Evolutionary conservation across 2,888 invertebrate genomes (phyloP).

Genomic region (Schizaphis graminum): DNA sequence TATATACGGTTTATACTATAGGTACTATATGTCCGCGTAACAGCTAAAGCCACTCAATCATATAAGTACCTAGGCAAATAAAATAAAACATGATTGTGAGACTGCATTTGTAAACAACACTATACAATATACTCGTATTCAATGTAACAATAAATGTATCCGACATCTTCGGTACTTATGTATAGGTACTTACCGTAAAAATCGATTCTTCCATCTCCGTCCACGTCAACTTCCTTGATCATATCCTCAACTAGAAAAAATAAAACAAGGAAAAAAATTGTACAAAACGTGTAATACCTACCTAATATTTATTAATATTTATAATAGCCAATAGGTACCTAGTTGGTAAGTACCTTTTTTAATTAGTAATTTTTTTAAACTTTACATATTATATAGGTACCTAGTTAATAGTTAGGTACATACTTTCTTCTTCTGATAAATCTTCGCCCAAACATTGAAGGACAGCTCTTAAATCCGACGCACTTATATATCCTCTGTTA

Average conservation of each 20-base stretch:
- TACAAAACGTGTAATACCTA: not conserved
- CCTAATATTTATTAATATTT: too few relatives aligned
- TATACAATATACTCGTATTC: not conserved
- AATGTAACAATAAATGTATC: not conserved
- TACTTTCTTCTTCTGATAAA: slow-evolving; percentile 90
- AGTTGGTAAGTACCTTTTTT: too few relatives aligned
- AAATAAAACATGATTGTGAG: not conserved
- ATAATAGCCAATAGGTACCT: too few relatives aligned
- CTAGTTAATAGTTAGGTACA: slow-evolving; percentile 68
- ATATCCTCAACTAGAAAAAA: slow-evolving; percentile 87
- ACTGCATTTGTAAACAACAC: not conserved
- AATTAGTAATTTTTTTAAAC: not conserved
- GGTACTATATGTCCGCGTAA: not conserved
- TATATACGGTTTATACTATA: not conserved
- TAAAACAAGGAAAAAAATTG: slow-evolving; percentile 3
- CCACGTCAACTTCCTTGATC: slow-evolving; percentile 96
- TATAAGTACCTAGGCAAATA: not conserved
- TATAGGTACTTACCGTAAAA: slow-evolving; percentile 80
- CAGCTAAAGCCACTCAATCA: not conserved
- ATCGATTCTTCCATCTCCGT: slow-evolving; percentile 93
- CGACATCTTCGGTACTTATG: too few relatives aligned
- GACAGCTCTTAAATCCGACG: slow-evolving; percentile 88
- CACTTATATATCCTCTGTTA: slow-evolving; percentile 92
- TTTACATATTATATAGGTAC: not conserved
- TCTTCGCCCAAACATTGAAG: slow-evolving; percentile 91